Base-by-base conservation (phyloP, 2,797 vertebrate species). In the Gadopsis marmoratus region DNA sequence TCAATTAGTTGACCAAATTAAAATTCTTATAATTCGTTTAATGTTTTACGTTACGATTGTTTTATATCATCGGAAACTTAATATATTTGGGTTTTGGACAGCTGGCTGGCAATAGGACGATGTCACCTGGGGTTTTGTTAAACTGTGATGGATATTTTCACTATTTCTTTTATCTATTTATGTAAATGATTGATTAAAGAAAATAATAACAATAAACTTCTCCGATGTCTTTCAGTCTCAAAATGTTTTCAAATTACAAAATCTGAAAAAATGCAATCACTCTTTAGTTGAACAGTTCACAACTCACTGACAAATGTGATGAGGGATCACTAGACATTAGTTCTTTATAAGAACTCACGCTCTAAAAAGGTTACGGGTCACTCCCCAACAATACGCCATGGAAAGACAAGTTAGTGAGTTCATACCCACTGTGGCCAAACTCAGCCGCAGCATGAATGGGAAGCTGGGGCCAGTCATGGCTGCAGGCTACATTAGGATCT, bases 361-460 rank as follows among this genome's bases (percentile, higher is more conserved):
- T 23, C 5, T 23, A 35, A 26, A 23, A 37, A 11, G 2, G 6
- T n/a, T 14, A 21, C 11, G 14, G 26, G 16, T 35, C 62, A 21
- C 16, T 45, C 53, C 2, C 4, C 39, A 29, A 23, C 11, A 56
- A n/a, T 7, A 10, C 26, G 0, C 55, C 29, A 19, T 3, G 17
- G 9, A 33, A 19, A 29, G 11, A 55, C 12, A 16, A 47, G 41
- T 43, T 19, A 35, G 2, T 26, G 23, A 21, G 39, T 53, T 23
- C 16, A 29, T 96, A 99, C 98, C 95, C 83, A 65, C 87, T 69
- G 48, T 96, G 97, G 50, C 96, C 96, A 65, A 97, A 98, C 90
- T 99, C 92, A 17, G 97, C 96, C 0, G 98, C 98, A 3, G 97
- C 97, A 7, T 99, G 97, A 79, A 99, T 95, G 67, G 98, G 96